phyloP scores from a whole-genome alignment of 1,140 invertebrate genomes.

The Arion vulgaris region DNA sequence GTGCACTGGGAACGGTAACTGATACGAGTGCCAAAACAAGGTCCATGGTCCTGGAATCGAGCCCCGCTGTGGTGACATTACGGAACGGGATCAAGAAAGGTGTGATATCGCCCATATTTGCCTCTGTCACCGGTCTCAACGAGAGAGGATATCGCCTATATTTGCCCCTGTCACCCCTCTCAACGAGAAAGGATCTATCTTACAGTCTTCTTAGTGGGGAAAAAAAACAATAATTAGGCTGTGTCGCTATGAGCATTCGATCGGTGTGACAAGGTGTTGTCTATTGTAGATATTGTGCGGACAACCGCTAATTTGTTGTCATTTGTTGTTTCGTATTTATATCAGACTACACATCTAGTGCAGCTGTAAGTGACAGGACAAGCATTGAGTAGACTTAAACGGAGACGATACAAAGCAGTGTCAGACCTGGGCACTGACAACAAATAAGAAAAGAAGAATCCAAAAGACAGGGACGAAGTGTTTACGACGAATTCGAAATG shows the following conservation, averaged over 20 bases:
- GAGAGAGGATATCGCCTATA: not conserved
- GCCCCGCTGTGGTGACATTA: not conserved
- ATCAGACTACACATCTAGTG: not conserved
- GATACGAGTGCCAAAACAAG: constrained; percentile 6
- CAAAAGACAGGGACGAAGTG: too few relatives aligned
- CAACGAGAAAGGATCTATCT: not conserved
- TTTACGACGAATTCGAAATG: too few relatives aligned
- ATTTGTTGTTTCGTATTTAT: not conserved
- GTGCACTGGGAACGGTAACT: not conserved
- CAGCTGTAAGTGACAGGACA: not conserved
- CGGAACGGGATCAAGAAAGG: not conserved
- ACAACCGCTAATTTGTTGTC: constrained; percentile 7
- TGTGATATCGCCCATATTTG: constrained; percentile 7
- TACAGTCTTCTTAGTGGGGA: not conserved
- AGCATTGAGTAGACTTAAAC: too few relatives aligned
- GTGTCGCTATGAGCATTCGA: not conserved
- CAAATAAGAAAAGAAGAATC: too few relatives aligned
- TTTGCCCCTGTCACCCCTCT: not conserved
- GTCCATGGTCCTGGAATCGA: not conserved
- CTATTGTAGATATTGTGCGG: not conserved
- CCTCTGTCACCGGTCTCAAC: not conserved
- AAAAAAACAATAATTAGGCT: not conserved
- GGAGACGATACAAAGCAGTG: too few relatives aligned
- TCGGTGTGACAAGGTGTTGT: not conserved
- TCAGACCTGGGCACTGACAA: too few relatives aligned